phyloP scores from a whole-genome alignment of 64 coral and sea anemone genomes.

The Actinia tenebrosa region DNA sequence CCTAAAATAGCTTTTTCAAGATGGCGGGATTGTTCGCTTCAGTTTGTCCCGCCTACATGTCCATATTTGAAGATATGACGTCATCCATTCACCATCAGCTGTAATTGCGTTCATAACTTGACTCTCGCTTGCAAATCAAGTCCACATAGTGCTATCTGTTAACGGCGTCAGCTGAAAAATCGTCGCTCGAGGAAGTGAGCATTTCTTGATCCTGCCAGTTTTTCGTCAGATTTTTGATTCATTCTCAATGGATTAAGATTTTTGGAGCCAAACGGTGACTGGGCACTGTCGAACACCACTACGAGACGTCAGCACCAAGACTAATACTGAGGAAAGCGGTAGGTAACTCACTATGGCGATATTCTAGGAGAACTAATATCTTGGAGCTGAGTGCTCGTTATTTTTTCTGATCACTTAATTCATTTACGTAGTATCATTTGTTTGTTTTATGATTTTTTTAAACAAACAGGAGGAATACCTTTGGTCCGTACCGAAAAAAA shows the following conservation, averaged over 20 bases:
- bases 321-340: neutral
- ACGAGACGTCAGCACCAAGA: neutral
- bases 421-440: neutral
- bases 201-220: neutral
- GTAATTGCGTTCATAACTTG: neutral
- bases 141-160: neutral
- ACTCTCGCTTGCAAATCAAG: neutral
- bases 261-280: neutral
- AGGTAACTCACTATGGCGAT: neutral
- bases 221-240: neutral
- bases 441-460: neutral
- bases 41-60: neutral
- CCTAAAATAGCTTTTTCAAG: neutral
- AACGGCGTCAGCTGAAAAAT: neutral
- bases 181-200: neutral
- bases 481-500: too few relatives aligned
- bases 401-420: neutral
- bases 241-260: conserved; percentile 4
- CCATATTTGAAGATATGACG: neutral
- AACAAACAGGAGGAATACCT: too few relatives aligned
- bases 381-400: neutral
- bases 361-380: neutral
- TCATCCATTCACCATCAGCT: neutral
- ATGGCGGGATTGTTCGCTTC: neutral
- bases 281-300: neutral